A percentile compares a stretch with the other conserved stretches of the same genome.
phyloP scores from a whole-genome alignment of 2,888 invertebrate species.

The Leuctra nigra region DNA sequence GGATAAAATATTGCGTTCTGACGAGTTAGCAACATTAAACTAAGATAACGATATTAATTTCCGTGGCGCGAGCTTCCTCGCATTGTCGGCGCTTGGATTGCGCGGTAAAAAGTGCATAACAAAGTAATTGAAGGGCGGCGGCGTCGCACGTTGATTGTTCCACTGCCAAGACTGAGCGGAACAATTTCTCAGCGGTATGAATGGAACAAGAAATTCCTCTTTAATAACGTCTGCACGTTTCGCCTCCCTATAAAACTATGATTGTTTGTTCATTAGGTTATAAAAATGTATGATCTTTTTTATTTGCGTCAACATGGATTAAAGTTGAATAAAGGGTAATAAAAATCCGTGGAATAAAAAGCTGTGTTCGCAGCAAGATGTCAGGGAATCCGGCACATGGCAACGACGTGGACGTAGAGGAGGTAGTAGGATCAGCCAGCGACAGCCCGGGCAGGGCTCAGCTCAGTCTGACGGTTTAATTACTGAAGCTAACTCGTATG shows the following conservation, averaged over 20 bases:
- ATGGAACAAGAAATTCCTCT: conserved; percentile 3
- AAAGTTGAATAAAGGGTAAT: conserved; percentile 5
- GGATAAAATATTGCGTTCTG: no score
- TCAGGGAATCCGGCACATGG: conserved; percentile 9
- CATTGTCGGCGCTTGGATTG: no score
- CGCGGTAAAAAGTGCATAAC: no score
- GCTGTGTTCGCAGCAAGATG: not conserved
- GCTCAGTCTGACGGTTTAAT: conserved; percentile 6
- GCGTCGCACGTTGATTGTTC: not conserved
- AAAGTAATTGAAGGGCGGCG: no score
- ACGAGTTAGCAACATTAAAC: no score
- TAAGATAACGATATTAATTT: no score
- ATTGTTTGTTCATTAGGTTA: conserved; percentile 9
- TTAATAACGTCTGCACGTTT: conserved; percentile 2
- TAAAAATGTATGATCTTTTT: conserved; percentile 11
- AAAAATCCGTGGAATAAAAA: conserved; percentile 1
- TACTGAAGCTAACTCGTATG: not conserved
- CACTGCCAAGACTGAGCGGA: not conserved
- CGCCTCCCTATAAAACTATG: not conserved
- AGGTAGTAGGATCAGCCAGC: conserved; percentile 5
- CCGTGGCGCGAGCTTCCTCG: no score
- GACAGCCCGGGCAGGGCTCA: not conserved
- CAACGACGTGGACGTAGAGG: no score
- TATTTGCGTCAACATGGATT: conserved; percentile 8
- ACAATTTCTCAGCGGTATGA: no score